These are phyloP conservation scores for Pygoscelis adeliae DNA, from an alignment of 2,113 vertebrate species.

Conservation along the genomic window DNA sequence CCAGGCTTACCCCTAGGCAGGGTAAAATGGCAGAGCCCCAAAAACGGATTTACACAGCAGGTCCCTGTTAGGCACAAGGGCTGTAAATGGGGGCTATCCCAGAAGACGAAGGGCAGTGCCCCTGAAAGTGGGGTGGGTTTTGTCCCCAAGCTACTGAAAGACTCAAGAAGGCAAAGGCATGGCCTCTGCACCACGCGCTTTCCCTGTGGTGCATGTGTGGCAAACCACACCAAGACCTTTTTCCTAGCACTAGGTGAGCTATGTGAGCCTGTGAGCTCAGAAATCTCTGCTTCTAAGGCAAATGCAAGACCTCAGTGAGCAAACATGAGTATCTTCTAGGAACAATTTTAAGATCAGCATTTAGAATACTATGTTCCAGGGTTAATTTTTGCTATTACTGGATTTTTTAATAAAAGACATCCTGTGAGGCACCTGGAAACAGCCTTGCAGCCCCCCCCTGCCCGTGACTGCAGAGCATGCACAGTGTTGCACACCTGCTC, in stretches of 20 bases:
- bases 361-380: background rate
- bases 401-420: background rate
- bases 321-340: background rate
- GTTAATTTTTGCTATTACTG: background rate
- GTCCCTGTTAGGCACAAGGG: background rate
- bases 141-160: background rate
- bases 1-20: background rate
- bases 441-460: background rate
- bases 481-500: background rate
- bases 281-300: background rate
- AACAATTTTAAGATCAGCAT: background rate
- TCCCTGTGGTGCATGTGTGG: too few species aligned
- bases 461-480: background rate
- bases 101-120: background rate
- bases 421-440: background rate
- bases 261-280: background rate
- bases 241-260: background rate
- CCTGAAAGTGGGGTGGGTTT: background rate
- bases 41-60: background rate
- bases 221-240: background rate
- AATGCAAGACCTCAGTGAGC: background rate
- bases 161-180: background rate
- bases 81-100: background rate
- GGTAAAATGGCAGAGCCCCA: background rate
- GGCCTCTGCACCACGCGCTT: accelerated